A percentile compares a stretch with the other conserved stretches of the same genome.
Conservation (phyloP, 2,113 vertebrate species). For the Globicephala melas region DNA sequence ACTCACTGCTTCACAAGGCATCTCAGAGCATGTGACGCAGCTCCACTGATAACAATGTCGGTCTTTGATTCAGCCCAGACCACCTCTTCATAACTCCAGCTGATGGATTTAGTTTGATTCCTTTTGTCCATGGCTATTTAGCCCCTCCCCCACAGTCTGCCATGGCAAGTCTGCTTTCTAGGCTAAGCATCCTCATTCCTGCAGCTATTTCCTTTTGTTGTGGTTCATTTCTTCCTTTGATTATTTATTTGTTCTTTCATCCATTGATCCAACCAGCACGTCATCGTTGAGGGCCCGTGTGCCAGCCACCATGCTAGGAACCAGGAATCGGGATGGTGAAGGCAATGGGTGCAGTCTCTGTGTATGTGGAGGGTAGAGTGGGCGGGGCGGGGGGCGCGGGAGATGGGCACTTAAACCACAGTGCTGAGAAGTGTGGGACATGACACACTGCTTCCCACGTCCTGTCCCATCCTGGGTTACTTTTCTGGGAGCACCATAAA, state of each 20-base stretch:
- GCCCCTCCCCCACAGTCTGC: too few relatives aligned
- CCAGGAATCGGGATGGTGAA: too few relatives aligned
- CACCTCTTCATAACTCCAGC: not conserved
- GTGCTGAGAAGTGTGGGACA: not conserved
- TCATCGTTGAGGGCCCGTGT: not conserved
- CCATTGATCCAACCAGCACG: not conserved
- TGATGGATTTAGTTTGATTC: not conserved
- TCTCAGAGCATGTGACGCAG: not conserved
- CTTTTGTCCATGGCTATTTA: not conserved
- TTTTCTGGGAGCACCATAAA: not conserved
- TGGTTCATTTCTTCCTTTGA: not conserved
- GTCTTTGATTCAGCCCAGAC: not conserved
- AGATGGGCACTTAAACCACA: not conserved
- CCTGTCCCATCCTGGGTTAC: not conserved
- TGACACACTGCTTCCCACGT: fast-evolving
- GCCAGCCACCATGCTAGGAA: not conserved
- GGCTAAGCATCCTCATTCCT: not conserved
- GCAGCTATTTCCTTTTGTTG: too few relatives aligned
- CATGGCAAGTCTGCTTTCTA: not conserved
- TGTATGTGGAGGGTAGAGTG: not conserved
- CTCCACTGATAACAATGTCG: not conserved
- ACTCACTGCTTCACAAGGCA: not conserved
- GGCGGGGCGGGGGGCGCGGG: not conserved
- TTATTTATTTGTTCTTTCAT: not conserved
- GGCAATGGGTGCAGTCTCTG: fast-evolving